These are phyloP conservation scores for Lytechinus pictus DNA, from an alignment of 35 echinoderm and acorn worm genomes.

Conservation along the genomic window DNA sequence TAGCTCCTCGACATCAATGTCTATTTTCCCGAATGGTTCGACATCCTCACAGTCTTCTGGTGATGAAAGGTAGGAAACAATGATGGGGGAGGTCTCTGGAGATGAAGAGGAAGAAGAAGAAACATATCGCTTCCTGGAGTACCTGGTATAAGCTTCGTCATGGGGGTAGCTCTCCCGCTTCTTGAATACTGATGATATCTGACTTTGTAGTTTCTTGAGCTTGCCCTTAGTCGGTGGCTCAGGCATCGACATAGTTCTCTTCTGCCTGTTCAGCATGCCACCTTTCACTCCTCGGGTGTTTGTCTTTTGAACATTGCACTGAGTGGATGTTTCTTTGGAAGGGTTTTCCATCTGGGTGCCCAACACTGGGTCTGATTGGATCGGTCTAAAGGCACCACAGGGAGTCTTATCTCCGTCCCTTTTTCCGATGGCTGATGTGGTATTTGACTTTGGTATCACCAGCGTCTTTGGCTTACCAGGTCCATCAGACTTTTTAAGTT, in stretches of 20 bases:
- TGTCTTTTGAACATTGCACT: slow-evolving; percentile 11
- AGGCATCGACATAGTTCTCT: slow-evolving; percentile 28
- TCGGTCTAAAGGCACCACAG: slow-evolving; percentile 38
- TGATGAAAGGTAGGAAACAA: slow-evolving; percentile 6
- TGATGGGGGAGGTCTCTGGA: slow-evolving; percentile 5
- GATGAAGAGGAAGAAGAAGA: slow-evolving; percentile 39
- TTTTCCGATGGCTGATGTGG: not conserved
- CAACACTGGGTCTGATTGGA: slow-evolving; percentile 9
- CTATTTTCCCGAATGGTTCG: not conserved
- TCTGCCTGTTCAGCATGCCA: not conserved
- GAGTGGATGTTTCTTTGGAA: not conserved
- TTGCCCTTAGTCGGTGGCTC: slow-evolving; percentile 2
- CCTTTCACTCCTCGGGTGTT: not conserved
- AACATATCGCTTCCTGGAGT: slow-evolving; percentile 33
- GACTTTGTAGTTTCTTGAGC: slow-evolving; percentile 36
- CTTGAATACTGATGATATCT: slow-evolving; percentile 41
- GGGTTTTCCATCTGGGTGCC: not conserved
- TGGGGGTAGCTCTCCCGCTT: slow-evolving; percentile 41
- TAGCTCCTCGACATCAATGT: slow-evolving; percentile 40
- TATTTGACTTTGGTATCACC: slow-evolving; percentile 23
- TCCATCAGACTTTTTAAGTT: slow-evolving; percentile 29
- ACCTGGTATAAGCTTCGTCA: slow-evolving; percentile 23
- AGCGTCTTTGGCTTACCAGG: slow-evolving; percentile 15
- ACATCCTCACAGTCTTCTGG: not conserved
- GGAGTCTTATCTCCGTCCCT: slow-evolving; percentile 40